A percentile compares a stretch with the other conserved stretches of the same genome.
phyloP scores from a whole-genome alignment of 2,888 invertebrate genomes.

The Hemithea aestivaria region DNA sequence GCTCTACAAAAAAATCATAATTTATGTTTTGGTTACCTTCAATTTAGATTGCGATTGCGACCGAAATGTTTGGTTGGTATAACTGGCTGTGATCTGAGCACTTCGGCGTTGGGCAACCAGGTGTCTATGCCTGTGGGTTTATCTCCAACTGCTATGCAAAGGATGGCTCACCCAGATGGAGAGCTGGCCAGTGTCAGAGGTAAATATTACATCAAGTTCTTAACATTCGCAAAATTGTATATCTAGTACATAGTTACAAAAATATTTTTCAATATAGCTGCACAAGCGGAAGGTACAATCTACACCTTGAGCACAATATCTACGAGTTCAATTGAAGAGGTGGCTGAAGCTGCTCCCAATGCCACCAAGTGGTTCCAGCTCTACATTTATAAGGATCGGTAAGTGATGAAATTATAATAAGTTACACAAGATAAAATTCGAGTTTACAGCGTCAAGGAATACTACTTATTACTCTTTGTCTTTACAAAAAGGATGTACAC shows the following conservation, averaged over 20 bases:
- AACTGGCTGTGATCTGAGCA: conserved; percentile 79
- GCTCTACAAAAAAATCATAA: too few relatives aligned
- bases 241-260: too few relatives aligned
- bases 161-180: conserved; percentile 93
- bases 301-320: conserved; percentile 92
- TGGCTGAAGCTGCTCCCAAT: conserved; percentile 86
- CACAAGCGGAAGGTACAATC: conserved; percentile 85
- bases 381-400: conserved; percentile 93
- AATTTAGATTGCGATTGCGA: conserved; percentile 87
- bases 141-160: conserved; percentile 94
- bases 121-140: conserved; percentile 88
- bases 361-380: conserved; percentile 94
- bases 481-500: too few relatives aligned
- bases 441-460: too few relatives aligned
- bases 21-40: too few relatives aligned
- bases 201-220: conserved; percentile 48
- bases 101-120: conserved; percentile 81
- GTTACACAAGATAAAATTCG: too few relatives aligned
- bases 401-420: conserved; percentile 13
- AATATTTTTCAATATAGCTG: conserved; percentile 82
- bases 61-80: conserved; percentile 89
- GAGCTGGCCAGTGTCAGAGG: conserved; percentile 91
- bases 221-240: too few relatives aligned
- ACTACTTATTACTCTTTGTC: too few relatives aligned
- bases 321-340: conserved; percentile 93